Evolutionary conservation across 2,888 invertebrate species (phyloP).

Genomic region (Drosophila setosimentum): DNA sequence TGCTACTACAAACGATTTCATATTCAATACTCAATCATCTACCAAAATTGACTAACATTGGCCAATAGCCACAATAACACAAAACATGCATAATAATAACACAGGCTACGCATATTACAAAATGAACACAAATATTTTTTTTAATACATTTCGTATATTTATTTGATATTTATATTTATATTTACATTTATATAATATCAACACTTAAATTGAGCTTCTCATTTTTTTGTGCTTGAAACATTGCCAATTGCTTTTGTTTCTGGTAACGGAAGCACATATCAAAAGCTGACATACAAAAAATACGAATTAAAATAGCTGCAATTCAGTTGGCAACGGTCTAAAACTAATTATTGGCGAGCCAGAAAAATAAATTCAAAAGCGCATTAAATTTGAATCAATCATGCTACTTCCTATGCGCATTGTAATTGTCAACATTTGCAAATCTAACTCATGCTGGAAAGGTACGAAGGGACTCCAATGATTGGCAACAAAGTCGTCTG

Average conservation of each 20-base stretch:
- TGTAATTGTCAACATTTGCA: slow-evolving; percentile 48
- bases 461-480: slow-evolving; percentile 22
- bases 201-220: slow-evolving; percentile 15
- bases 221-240: slow-evolving; percentile 47
- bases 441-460: slow-evolving; percentile 26
- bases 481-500: slow-evolving; percentile 46
- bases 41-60: slow-evolving; percentile 46
- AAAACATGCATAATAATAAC: not conserved
- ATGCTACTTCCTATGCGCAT: slow-evolving; percentile 44
- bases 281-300: slow-evolving; percentile 54
- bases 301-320: slow-evolving; percentile 1
- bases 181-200: not conserved
- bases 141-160: not conserved
- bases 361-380: slow-evolving; percentile 43
- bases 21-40: slow-evolving; percentile 63
- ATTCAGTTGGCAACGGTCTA: slow-evolving; percentile 60
- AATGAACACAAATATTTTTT: no score
- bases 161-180: not conserved
- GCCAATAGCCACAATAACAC: slow-evolving; percentile 34
- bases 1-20: slow-evolving; percentile 29
- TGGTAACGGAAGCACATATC: slow-evolving; percentile 59
- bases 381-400: slow-evolving; percentile 77
- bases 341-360: slow-evolving; percentile 65
- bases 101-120: slow-evolving; percentile 11
- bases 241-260: slow-evolving; percentile 52